A percentile compares a stretch with the other conserved stretches of the same genome.
Conservation (phyloP, 2,888 invertebrate species). For the Drosophila anceps region DNA sequence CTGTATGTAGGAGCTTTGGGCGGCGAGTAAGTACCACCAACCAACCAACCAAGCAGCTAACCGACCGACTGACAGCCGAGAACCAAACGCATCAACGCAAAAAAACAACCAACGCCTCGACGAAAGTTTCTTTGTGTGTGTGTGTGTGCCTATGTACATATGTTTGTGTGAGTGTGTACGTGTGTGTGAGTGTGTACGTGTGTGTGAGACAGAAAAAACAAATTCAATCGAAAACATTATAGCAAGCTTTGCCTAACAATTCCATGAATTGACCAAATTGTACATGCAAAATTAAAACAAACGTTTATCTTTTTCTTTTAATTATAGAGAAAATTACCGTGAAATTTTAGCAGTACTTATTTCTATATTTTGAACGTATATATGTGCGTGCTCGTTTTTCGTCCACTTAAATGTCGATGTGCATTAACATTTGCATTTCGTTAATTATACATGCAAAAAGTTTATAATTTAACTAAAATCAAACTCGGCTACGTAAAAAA, state of each 20-base stretch:
- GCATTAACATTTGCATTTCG: constrained; percentile 50
- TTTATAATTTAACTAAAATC: constrained; percentile 33
- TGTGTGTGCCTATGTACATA: neutral
- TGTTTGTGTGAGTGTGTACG: constrained; percentile 2
- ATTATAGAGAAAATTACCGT: constrained; percentile 77
- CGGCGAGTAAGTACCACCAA: constrained; percentile 59
- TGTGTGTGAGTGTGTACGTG: neutral
- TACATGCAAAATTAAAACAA: constrained; percentile 70
- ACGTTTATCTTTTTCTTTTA: constrained; percentile 65
- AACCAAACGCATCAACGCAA: constrained; percentile 31
- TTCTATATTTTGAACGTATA: constrained; percentile 65
- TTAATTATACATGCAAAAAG: constrained; percentile 43
- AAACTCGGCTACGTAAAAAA: constrained; percentile 23
- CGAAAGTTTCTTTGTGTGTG: constrained; percentile 5
- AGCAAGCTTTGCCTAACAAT: constrained; percentile 61
- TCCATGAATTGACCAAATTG: constrained; percentile 61
- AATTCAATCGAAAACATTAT: constrained; percentile 30
- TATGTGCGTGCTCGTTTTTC: constrained; percentile 62
- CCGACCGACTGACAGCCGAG: constrained; percentile 42
- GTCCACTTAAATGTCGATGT: constrained; percentile 63
- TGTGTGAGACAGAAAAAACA: constrained; percentile 11
- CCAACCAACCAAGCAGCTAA: constrained; percentile 15
- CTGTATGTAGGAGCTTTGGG: constrained; percentile 60
- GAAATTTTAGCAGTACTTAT: constrained; percentile 75
- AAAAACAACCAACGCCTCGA: constrained; percentile 71